These are phyloP conservation scores for Notiomystis cincta DNA, from an alignment of 2,113 vertebrate species.

Conservation along the genomic window DNA sequence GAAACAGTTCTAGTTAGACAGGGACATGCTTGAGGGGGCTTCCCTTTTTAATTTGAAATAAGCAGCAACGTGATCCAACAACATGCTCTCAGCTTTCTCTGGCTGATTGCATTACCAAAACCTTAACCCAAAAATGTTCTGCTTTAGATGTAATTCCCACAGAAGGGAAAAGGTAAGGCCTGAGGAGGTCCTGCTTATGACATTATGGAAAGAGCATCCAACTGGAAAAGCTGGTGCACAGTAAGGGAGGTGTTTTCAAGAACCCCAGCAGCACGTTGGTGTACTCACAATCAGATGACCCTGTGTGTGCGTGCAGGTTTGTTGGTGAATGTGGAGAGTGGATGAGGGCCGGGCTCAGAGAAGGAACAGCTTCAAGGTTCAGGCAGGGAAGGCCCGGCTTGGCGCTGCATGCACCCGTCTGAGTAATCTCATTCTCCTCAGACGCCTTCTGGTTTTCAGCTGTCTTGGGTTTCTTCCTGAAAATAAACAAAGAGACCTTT, in stretches of 20 bases:
- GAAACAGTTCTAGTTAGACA: neutral
- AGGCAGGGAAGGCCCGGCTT: constrained; percentile 87
- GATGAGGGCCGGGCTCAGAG: constrained; percentile 84
- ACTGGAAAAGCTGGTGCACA: neutral
- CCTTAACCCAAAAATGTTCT: neutral
- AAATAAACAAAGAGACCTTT: constrained; percentile 84
- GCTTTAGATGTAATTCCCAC: neutral
- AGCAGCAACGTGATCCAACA: neutral
- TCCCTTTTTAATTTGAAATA: neutral
- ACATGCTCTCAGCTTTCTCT: neutral
- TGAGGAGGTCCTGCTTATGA: neutral
- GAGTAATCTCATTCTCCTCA: constrained; percentile 96
- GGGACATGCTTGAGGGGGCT: neutral
- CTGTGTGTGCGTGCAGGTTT: constrained; percentile 86
- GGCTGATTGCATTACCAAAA: neutral
- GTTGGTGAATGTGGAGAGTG: constrained; percentile 86
- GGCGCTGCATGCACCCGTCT: constrained; percentile 88
- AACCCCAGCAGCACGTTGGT: constrained; percentile 6
- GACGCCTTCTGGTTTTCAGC: constrained; percentile 90
- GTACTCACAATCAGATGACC: constrained; percentile 97
- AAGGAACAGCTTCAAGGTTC: constrained; percentile 85
- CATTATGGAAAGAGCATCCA: neutral
- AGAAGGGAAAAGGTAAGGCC: neutral
- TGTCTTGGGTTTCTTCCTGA: constrained; percentile 85
- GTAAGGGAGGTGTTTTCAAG: neutral